Evolutionary conservation across 2,797 vertebrate species (phyloP).

Genomic region (Tenualosa ilisha): DNA sequence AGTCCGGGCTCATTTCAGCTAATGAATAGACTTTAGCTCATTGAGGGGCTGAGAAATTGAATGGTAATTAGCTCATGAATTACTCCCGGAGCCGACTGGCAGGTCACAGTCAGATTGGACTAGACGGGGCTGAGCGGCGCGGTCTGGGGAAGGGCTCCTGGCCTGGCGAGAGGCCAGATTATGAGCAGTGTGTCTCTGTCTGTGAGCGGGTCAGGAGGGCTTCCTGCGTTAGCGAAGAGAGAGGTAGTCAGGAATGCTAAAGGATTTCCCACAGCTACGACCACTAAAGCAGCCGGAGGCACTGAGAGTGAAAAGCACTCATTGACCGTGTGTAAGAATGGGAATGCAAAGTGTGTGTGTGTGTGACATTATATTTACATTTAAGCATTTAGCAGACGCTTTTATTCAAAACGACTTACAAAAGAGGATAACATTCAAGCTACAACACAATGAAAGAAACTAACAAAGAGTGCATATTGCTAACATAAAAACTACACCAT

Average conservation of each 20-base stretch:
- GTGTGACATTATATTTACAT: too few species aligned
- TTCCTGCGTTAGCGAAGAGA: neutral
- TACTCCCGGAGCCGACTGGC: neutral
- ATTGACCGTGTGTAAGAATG: constrained; percentile 13
- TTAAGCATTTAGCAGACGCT: too few species aligned
- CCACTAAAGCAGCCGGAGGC: neutral
- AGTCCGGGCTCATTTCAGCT: neutral
- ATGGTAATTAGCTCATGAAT: neutral
- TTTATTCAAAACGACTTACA: too few species aligned
- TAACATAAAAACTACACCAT: too few species aligned
- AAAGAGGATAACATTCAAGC: too few species aligned
- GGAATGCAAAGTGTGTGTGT: constrained; percentile 29
- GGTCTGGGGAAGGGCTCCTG: neutral
- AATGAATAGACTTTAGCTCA: neutral
- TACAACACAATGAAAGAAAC: too few species aligned
- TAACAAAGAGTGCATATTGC: too few species aligned
- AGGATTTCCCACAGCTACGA: neutral
- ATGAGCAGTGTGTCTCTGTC: neutral
- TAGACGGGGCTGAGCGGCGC: neutral
- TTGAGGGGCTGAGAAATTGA: neutral
- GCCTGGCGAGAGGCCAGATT: neutral
- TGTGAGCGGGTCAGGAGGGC: neutral
- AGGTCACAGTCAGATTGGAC: neutral
- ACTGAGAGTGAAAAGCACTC: neutral
- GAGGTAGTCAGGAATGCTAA: neutral